Percentiles rank a stretch among this genome's conserved stretches.
These are phyloP conservation scores for Ichneumon xanthorius DNA, from an alignment of 2,888 invertebrate species.

Conservation along the genomic window DNA sequence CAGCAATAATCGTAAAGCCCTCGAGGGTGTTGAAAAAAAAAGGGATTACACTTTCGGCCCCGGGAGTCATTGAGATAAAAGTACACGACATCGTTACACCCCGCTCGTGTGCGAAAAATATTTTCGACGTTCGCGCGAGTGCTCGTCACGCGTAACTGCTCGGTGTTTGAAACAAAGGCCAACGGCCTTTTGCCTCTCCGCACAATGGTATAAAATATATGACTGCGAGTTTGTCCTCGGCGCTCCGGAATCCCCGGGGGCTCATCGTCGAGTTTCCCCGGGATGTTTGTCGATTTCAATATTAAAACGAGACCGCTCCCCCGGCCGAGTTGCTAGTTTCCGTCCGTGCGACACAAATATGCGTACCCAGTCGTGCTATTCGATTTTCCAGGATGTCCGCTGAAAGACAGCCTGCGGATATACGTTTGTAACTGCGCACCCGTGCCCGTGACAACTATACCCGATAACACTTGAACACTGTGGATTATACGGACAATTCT, in stretches of 20 bases:
- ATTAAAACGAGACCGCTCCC: constrained; percentile 48
- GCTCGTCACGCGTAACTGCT: neutral
- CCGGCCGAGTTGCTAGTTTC: neutral
- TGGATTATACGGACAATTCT: neutral
- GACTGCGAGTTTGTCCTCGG: constrained; percentile 32
- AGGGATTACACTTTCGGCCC: too few relatives aligned
- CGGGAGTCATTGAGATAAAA: neutral
- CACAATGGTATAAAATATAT: constrained; percentile 39
- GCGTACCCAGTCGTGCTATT: constrained; percentile 1
- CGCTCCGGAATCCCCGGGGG: constrained; percentile 34
- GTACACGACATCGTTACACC: neutral
- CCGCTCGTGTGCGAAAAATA: neutral
- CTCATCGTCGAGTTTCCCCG: constrained; percentile 41
- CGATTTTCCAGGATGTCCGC: constrained; percentile 5
- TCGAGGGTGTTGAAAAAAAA: neutral
- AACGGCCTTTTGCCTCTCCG: neutral
- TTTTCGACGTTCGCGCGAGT: neutral
- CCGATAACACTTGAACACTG: neutral
- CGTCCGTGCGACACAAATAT: neutral
- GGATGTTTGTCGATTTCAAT: constrained; percentile 58
- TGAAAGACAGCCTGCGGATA: neutral
- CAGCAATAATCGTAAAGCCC: neutral
- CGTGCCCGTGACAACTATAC: neutral
- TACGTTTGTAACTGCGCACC: neutral
- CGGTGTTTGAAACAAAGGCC: constrained; percentile 1